phyloP scores from a whole-genome alignment of 1,140 invertebrate genomes.

The Bombyx mandarina region DNA sequence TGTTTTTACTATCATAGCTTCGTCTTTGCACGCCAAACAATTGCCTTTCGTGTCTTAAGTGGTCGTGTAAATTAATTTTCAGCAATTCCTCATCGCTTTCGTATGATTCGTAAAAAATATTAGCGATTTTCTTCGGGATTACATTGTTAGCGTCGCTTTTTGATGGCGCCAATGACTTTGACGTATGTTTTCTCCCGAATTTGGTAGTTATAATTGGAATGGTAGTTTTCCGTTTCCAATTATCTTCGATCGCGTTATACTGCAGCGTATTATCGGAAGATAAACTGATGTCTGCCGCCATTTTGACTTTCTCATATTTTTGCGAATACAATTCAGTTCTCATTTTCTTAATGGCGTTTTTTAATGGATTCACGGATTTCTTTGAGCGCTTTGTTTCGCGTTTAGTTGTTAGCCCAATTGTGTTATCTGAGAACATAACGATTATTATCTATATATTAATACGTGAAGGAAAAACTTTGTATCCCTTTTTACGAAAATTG shows the following conservation, averaged over 20 bases:
- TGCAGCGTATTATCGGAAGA: no score
- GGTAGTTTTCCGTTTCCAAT: background rate
- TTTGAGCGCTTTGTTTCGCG: no score
- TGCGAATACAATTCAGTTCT: no score
- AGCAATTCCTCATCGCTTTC: constrained; percentile 6
- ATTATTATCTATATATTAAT: no score
- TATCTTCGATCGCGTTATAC: background rate
- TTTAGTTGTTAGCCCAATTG: no score
- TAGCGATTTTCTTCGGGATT: background rate
- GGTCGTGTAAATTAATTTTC: constrained; percentile 12
- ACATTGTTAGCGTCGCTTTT: background rate
- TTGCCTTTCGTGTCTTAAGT: constrained; percentile 5
- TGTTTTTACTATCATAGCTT: constrained; percentile 4
- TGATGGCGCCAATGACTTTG: background rate
- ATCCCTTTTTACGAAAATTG: no score
- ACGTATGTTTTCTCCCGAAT: background rate
- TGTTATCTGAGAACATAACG: no score
- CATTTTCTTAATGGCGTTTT: no score
- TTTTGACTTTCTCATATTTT: no score
- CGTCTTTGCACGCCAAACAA: background rate
- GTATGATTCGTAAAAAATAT: constrained; percentile 5
- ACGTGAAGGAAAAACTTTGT: no score
- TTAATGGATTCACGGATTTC: no score
- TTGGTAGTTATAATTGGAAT: background rate
- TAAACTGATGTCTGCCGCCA: no score